A percentile compares a stretch with the other conserved stretches of the same genome.
phyloP scores from a whole-genome alignment of 2,888 invertebrate species.

The Agrotis puta region DNA sequence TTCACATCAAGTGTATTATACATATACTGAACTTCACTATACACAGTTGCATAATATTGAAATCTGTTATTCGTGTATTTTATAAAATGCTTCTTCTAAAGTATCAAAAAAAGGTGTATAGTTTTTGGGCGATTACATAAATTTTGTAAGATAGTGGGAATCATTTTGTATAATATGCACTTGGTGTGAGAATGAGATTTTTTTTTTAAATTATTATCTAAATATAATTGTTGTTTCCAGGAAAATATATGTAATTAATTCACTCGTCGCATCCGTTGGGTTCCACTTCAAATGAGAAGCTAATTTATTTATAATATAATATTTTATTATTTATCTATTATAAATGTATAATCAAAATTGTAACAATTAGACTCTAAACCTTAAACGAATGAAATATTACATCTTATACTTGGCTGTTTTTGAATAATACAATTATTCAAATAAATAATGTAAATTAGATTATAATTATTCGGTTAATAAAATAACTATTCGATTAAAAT shows the following conservation, averaged over 20 bases:
- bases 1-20: conserved; percentile 44
- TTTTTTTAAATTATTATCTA: conserved; percentile 4
- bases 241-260: conserved; percentile 85
- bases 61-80: neutral
- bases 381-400: conserved; percentile 54
- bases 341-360: conserved; percentile 40
- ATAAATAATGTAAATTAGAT: conserved; percentile 49
- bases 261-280: conserved; percentile 74
- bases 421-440: conserved; percentile 63
- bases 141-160: neutral
- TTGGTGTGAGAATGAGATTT: conserved; percentile 19
- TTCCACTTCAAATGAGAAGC: conserved; percentile 74
- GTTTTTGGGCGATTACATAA: conserved; percentile 15
- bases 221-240: conserved; percentile 75
- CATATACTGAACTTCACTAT: conserved; percentile 1
- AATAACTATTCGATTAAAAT: conserved; percentile 27
- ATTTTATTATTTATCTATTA: conserved; percentile 54
- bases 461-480: conserved; percentile 28
- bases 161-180: conserved; percentile 23
- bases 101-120: conserved; percentile 25
- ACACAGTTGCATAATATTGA: conserved; percentile 7
- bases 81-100: neutral
- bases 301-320: conserved; percentile 59
- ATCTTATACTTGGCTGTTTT: conserved; percentile 49
- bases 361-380: conserved; percentile 46